A percentile compares a stretch with the other conserved stretches of the same genome.
phyloP scores from a whole-genome alignment of 2,888 invertebrate species.

The Drosophila picticornis region DNA sequence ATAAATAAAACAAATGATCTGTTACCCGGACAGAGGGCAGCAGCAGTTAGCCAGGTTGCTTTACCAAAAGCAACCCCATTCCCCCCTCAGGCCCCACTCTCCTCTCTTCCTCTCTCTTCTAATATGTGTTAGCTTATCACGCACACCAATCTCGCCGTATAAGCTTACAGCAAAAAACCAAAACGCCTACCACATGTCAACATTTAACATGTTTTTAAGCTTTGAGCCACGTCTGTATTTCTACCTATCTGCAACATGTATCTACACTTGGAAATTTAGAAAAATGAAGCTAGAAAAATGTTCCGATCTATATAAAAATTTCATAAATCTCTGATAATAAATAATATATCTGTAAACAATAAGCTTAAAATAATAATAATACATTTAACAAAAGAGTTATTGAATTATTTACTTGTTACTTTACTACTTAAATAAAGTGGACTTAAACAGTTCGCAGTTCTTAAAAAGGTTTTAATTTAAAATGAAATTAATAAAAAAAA shows the following conservation, averaged over 20 bases:
- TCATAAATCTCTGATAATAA: neutral
- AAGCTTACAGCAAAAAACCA: slow-evolving; percentile 36
- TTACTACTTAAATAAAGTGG: neutral
- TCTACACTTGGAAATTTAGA: no score
- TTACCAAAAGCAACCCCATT: neutral
- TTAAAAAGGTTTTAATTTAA: neutral
- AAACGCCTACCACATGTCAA: slow-evolving; percentile 73
- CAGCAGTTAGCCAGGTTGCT: slow-evolving; percentile 21
- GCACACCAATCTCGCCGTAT: slow-evolving; percentile 65
- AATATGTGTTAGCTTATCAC: slow-evolving; percentile 54
- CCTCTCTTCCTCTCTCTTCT: neutral
- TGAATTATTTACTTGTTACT: neutral
- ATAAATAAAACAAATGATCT: slow-evolving; percentile 78
- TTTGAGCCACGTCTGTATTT: slow-evolving; percentile 51
- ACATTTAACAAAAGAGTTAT: neutral
- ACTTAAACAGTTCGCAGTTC: neutral
- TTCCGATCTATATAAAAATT: neutral
- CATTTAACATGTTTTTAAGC: slow-evolving; percentile 75
- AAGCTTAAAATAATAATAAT: no score
- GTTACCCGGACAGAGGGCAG: slow-evolving; percentile 31
- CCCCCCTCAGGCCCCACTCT: neutral
- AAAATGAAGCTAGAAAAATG: neutral
- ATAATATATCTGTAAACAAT: no score
- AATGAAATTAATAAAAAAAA: neutral
- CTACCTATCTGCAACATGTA: slow-evolving; percentile 37